A percentile compares a stretch with the other conserved stretches of the same genome.
Conservation (phyloP, 2,113 vertebrate genomes). For the Pangasianodon gigas region DNA sequence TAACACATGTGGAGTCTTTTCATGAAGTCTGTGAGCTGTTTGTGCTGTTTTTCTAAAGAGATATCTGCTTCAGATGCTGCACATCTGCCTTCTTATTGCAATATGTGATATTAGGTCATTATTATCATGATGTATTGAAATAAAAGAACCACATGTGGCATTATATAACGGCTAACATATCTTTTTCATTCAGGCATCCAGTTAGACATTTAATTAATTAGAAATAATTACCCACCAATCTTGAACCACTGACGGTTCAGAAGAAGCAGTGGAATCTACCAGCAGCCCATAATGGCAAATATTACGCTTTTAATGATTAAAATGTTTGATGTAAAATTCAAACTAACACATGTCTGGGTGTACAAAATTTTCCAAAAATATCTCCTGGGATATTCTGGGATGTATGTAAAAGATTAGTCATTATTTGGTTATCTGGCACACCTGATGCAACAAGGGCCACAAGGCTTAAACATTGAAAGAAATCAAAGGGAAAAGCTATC, state of each 20-base stretch:
- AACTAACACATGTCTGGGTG: too few relatives aligned
- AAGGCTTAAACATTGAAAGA: too few relatives aligned
- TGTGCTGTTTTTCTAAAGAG: not conserved
- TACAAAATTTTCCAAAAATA: too few relatives aligned
- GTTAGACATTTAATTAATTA: not conserved
- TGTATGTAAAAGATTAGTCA: too few relatives aligned
- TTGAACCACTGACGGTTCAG: slow-evolving; percentile 87
- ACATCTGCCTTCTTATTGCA: not conserved
- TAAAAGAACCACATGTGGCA: not conserved
- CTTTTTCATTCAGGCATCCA: not conserved
- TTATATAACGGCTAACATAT: not conserved
- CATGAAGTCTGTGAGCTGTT: not conserved
- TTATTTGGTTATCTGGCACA: too few relatives aligned
- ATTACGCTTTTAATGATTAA: too few relatives aligned
- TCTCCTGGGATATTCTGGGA: too few relatives aligned
- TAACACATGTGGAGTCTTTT: slow-evolving; percentile 33
- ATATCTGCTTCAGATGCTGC: not conserved
- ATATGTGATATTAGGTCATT: not conserved
- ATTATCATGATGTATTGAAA: not conserved
- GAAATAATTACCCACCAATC: slow-evolving; percentile 67
- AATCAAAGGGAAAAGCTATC: too few relatives aligned
- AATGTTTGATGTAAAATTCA: too few relatives aligned
- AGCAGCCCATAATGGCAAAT: slow-evolving; percentile 74
- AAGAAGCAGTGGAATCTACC: slow-evolving; percentile 91
- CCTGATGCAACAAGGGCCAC: too few relatives aligned